Percentiles rank a stretch among this genome's conserved stretches.
These are phyloP conservation scores for Ptychochromis oligacanthus DNA, from an alignment of 2,113 vertebrate genomes.

Conservation along the genomic window DNA sequence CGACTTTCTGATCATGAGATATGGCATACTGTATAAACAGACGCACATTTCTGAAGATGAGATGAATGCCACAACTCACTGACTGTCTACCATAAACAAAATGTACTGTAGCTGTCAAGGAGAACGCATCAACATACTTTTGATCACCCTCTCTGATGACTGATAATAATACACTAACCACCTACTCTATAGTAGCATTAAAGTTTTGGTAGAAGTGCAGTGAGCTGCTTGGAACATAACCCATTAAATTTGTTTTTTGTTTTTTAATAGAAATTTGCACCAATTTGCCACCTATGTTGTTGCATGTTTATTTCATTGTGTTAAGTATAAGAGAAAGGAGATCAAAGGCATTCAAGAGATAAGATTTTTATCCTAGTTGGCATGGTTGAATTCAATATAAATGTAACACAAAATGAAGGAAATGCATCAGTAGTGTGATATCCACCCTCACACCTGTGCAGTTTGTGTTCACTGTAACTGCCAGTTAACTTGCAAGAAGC, in stretches of 20 bases:
- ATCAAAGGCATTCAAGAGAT: neutral
- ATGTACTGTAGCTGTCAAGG: neutral
- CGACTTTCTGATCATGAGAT: neutral
- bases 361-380: neutral
- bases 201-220: neutral
- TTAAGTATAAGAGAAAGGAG: too few species aligned
- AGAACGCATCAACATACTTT: neutral
- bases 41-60: neutral
- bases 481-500: neutral
- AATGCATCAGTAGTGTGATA: neutral
- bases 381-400: neutral
- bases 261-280: too few species aligned
- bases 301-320: neutral
- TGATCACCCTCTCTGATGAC: neutral
- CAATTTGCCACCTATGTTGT: fast-evolving
- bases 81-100: neutral
- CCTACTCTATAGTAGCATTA: fast-evolving
- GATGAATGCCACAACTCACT: neutral
- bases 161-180: neutral
- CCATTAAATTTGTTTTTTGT: neutral
- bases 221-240: neutral
- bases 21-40: fast-evolving
- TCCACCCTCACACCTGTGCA: neutral
- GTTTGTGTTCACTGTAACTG: neutral
- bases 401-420: neutral